Evolutionary conservation across 2,797 vertebrate species (phyloP).

Genomic region (Chiroxiphia lanceolata): DNA sequence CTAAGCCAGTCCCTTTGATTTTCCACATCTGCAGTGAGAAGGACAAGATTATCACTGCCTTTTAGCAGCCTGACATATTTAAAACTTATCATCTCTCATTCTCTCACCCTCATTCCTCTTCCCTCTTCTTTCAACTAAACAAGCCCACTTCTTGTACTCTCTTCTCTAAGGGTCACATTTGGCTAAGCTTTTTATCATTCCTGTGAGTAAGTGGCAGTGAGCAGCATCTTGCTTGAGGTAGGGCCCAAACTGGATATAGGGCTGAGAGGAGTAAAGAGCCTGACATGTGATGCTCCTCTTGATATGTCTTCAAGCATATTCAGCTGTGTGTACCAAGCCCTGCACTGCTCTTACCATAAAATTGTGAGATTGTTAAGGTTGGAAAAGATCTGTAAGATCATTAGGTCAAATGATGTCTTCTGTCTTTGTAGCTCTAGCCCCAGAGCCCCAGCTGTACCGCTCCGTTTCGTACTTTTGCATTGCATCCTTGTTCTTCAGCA

Average conservation of each 20-base stretch:
- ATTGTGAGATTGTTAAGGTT: neutral
- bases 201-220: neutral
- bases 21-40: neutral
- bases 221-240: neutral
- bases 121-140: neutral
- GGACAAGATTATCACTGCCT: neutral
- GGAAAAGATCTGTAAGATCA: neutral
- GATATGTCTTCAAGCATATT: neutral
- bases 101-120: neutral
- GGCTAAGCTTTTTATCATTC: neutral
- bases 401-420: neutral
- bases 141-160: neutral
- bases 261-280: neutral
- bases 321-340: neutral
- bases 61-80: slow-evolving; percentile 7
- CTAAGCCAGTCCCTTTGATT: neutral
- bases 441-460: neutral
- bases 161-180: neutral
- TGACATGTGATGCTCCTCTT: neutral
- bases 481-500: neutral
- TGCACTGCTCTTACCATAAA: neutral
- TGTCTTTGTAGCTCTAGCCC: neutral
- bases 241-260: neutral
- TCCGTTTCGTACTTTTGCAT: neutral
- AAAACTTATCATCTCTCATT: neutral